Percentiles rank a stretch among this genome's conserved stretches.
These are phyloP conservation scores for Mellivora capensis DNA, from an alignment of 2,113 vertebrate genomes.

Conservation along the genomic window DNA sequence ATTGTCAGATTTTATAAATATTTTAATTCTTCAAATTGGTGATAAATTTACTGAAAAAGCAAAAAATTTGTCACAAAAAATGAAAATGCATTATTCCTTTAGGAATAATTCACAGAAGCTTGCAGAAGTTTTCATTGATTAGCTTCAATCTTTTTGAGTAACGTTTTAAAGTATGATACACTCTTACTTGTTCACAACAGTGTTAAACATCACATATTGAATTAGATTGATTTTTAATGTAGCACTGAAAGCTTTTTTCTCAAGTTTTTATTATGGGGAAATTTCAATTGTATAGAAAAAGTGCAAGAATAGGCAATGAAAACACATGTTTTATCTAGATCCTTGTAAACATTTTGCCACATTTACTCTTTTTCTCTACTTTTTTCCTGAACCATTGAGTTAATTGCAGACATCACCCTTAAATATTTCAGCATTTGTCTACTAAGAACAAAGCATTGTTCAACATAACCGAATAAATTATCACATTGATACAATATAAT, in stretches of 20 bases:
- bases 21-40: not conserved
- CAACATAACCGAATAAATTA: not conserved
- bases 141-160: not conserved
- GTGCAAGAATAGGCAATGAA: not conserved
- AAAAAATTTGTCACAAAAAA: constrained; percentile 1
- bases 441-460: not conserved
- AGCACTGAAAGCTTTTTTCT: not conserved
- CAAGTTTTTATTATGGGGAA: constrained; percentile 21
- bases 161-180: not conserved
- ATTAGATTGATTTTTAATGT: not conserved
- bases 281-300: not conserved
- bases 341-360: not conserved
- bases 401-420: not conserved
- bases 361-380: not conserved
- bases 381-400: not conserved
- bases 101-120: not conserved
- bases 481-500: not conserved
- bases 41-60: not conserved
- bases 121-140: not conserved
- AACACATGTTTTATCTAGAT: not conserved
- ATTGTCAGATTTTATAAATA: not conserved
- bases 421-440: not conserved
- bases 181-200: not conserved
- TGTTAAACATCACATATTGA: not conserved
- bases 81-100: constrained; percentile 23